These are phyloP conservation scores for Tokudaia muenninki DNA, from an alignment of 2,797 vertebrate genomes.

Conservation along the genomic window DNA sequence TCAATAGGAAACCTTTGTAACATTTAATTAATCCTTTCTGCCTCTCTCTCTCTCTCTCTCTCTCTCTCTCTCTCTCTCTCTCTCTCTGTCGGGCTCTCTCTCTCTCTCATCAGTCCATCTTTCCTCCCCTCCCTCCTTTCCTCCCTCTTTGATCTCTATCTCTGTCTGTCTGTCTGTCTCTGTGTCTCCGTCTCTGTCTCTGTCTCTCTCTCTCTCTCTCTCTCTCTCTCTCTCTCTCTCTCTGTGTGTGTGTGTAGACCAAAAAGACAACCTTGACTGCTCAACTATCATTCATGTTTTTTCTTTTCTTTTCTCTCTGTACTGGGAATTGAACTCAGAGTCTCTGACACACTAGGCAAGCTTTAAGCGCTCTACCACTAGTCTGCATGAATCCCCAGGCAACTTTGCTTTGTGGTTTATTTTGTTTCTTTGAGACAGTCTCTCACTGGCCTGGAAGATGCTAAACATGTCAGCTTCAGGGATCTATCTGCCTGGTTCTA, in stretches of 20 bases:
- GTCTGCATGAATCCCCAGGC: neutral
- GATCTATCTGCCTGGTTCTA: neutral
- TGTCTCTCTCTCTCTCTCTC: neutral
- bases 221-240: too few relatives aligned
- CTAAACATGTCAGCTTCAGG: neutral
- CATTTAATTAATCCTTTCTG: neutral
- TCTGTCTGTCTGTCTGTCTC: neutral
- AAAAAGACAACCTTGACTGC: neutral
- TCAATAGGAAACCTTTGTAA: neutral
- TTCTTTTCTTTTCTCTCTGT: neutral
- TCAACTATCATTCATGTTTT: neutral
- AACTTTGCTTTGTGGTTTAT: neutral
- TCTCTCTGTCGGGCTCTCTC: too few relatives aligned
- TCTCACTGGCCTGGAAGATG: neutral
- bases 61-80: too few relatives aligned
- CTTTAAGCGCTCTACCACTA: neutral
- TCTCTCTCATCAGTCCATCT: rapidly evolving
- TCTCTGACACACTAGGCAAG: neutral
- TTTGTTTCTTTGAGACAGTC: neutral
- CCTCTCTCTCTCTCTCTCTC: too few relatives aligned
- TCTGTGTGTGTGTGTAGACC: neutral
- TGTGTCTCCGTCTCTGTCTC: neutral
- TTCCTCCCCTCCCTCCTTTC: rapidly evolving
- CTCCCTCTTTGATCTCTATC: neutral
- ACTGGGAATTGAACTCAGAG: neutral